Evolutionary conservation across 2,113 vertebrate species (phyloP), one percentile per base, ranked within the genome.

Genomic region (Eubucco bourcierii): DNA sequence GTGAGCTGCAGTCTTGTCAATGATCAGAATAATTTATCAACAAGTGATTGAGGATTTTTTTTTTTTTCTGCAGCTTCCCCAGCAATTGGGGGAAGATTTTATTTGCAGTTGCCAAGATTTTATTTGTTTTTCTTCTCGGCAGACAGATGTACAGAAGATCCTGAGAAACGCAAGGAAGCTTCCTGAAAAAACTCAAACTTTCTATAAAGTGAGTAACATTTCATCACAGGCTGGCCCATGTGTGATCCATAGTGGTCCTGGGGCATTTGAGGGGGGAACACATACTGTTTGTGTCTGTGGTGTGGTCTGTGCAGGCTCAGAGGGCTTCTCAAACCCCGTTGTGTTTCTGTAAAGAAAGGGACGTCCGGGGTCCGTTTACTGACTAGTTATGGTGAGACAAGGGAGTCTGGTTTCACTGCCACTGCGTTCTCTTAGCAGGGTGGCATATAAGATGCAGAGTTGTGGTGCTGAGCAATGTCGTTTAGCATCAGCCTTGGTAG

Each of bases 81-180:
- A 53, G 52, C 81, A 72, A 34, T 59, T 91, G 59, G 23, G 50
- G 23, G 50, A 52, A 52, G 23, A 24, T 52, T 52, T 52, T 52
- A 52, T 52, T 52, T 52, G 50, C 50, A 72, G 46, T 59, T 91
- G 59, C 65, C 75, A 83, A 67, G 16, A 41, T 44, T 46, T 47
- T 47, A 11, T 29, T 87, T 15, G 74, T 76, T 68, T 64, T 68
- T 34, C 66, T 58, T 93, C 94, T 81, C 61, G 94, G 67, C 96
- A 99, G 99, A 99, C 99, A 10, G 99, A 99, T 97, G 99, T 99
- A 77, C 99, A 99, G 97, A 99, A 99, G 97, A 99, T 99, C 95
- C 97, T 99, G 95, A 98, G 99, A 96, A 99, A 99, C 82, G 99
- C 99, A 88, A 98, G 99, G 77, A 99, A 99, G 94, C 97, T 99